phyloP scores from a whole-genome alignment of 2,888 invertebrate species.

The Epistrophe eligans region DNA sequence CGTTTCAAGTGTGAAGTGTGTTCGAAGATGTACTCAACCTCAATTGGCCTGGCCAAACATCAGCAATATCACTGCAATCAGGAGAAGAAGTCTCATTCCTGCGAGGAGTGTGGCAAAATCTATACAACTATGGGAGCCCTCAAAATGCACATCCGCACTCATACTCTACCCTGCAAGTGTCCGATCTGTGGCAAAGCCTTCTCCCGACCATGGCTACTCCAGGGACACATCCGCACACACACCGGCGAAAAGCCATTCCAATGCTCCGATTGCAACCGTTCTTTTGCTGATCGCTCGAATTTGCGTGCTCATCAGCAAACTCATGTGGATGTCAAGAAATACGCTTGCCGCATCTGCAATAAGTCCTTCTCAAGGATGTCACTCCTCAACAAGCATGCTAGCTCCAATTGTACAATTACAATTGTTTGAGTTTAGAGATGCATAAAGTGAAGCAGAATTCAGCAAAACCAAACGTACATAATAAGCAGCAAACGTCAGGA shows the following conservation, averaged over 20 bases:
- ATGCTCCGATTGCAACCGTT: constrained; percentile 82
- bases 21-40: constrained; percentile 97
- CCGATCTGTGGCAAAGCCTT: constrained; percentile 83
- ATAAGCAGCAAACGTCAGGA: neutral
- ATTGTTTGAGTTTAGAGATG: constrained; percentile 78
- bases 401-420: constrained; percentile 82
- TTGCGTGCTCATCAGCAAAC: constrained; percentile 83
- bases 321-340: constrained; percentile 83
- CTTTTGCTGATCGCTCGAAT: constrained; percentile 84
- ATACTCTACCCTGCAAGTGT: constrained; percentile 83
- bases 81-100: constrained; percentile 90
- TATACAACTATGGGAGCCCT: constrained; percentile 83
- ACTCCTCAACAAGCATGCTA: constrained; percentile 82
- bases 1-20: constrained; percentile 96
- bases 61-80: constrained; percentile 96
- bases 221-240: constrained; percentile 83
- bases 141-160: constrained; percentile 83
- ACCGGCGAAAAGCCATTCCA: constrained; percentile 83
- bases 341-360: constrained; percentile 81
- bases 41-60: constrained; percentile 97
- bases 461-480: rapidly evolving
- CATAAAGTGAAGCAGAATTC: neutral
- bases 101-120: constrained; percentile 82
- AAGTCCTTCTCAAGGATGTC: constrained; percentile 84
- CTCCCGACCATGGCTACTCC: constrained; percentile 83